phyloP scores from a whole-genome alignment of 2,113 vertebrate species.

The Pristiophorus japonicus region DNA sequence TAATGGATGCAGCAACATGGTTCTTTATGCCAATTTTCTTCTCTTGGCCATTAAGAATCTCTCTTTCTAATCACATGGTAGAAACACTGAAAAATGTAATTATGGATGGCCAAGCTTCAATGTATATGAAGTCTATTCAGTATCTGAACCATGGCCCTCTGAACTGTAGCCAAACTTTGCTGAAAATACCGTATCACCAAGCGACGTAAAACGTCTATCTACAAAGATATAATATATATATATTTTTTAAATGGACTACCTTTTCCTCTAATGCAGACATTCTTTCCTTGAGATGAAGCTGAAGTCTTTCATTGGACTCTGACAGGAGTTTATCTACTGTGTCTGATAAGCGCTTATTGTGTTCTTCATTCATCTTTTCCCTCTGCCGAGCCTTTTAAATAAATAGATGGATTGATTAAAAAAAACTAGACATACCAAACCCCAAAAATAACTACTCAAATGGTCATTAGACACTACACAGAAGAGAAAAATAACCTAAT shows the following conservation, averaged over 20 bases:
- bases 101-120: neutral
- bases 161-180: neutral
- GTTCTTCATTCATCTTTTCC: constrained; percentile 98
- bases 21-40: neutral
- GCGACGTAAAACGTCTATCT: neutral
- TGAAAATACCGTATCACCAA: neutral
- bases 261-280: constrained; percentile 97
- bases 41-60: neutral
- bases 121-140: neutral
- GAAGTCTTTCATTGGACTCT: constrained; percentile 92
- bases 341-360: constrained; percentile 92
- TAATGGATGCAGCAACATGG: neutral
- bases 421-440: neutral
- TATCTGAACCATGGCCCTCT: neutral
- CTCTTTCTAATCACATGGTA: neutral
- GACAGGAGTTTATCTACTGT: constrained; percentile 93
- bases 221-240: neutral
- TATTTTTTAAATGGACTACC: constrained; percentile 54
- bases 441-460: neutral
- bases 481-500: neutral
- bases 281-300: constrained; percentile 93
- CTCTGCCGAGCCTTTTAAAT: constrained; percentile 77
- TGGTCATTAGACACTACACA: neutral
- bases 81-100: neutral
- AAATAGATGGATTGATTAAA: neutral